phyloP scores from a whole-genome alignment of 1,140 invertebrate species.

The Lepidotrigona ventralis region DNA sequence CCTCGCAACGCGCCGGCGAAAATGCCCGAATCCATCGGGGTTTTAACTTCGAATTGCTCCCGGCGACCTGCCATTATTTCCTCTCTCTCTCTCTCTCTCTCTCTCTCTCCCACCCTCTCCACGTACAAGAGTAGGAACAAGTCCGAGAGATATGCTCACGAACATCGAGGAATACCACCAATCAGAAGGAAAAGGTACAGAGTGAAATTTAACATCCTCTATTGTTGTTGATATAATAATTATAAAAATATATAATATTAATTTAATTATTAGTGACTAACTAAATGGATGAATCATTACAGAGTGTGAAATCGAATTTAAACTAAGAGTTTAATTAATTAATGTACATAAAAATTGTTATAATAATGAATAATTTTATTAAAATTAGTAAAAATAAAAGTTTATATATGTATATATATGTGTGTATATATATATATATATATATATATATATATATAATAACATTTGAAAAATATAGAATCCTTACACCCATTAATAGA shows the following conservation, averaged over 20 bases:
- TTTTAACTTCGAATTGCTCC: conserved; percentile 67
- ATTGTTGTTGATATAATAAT: too few species aligned
- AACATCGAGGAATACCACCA: not conserved
- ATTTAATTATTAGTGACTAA: not conserved
- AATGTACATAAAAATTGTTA: not conserved
- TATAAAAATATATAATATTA: too few species aligned
- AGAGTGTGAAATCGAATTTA: not conserved
- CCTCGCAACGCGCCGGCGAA: conserved; percentile 67
- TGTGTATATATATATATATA: accelerated
- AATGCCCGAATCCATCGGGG: conserved; percentile 72
- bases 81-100: conserved; percentile 4
- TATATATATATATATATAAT: not conserved
- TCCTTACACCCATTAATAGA: conserved; percentile 1
- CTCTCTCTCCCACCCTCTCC: too few species aligned
- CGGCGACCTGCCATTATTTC: conserved; percentile 56
- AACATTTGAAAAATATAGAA: conserved; percentile 1
- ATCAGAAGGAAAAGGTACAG: conserved; percentile 6
- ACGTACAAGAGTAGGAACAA: not conserved
- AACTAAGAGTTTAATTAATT: not conserved
- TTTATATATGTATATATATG: not conserved
- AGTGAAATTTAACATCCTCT: not conserved
- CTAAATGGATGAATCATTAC: not conserved
- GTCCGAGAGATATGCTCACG: not conserved
- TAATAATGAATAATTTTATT: conserved; percentile 8
- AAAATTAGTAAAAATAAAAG: conserved; percentile 10